Base-by-base conservation (phyloP, 2,797 vertebrate species). In the Cyclopterus lumpus region DNA sequence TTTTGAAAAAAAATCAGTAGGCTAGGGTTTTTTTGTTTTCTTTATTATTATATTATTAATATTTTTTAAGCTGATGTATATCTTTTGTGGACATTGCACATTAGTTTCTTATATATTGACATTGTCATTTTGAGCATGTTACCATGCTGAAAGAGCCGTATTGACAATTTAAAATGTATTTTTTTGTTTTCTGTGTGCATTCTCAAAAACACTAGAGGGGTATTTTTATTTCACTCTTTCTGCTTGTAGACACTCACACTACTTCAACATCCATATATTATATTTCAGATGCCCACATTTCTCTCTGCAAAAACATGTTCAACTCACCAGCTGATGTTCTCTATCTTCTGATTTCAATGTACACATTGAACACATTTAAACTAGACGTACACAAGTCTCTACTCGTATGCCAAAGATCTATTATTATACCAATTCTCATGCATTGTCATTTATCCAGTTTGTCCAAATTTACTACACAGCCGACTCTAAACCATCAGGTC, bases 331-430 rank as follows among this genome's bases (percentile, higher is more conserved):
- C 11, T 24, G 57, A 22, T 22, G 18, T 22, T 59, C 20, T 36
- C 2, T 12, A 9, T 34, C 18, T 58, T 34, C 30, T 58, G 30
- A 1, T 58, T n/a, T 58, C 18, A 12, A 12, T 62, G 8, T 38
- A n/a, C n/a, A n/a, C n/a, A 11, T 49, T 59, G 16, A 66, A 51
- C 42, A 59, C 61, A 70, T 49, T 32, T 64, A 8, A 48, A 48
- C 26, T 16, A 64, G 34, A 61, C 24, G 22, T 14, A 46, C 44
- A 46, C 44, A 8, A 66, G 15, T 14, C 67, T 55, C 18, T 7
- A 15, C 15, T 57, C 16, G 4, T 24, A 20, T 30, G 24, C 40
- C 32, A 63, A 49, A 40, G 3, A 40, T 9, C 18, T 20, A 54
- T 64, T 24, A 0, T 44, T 73, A 16, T 34, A 38, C 16, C 48